A percentile compares a stretch with the other conserved stretches of the same genome.
These are phyloP conservation scores for Frieseomelitta varia DNA, from an alignment of 1,140 invertebrate genomes.

Conservation along the genomic window DNA sequence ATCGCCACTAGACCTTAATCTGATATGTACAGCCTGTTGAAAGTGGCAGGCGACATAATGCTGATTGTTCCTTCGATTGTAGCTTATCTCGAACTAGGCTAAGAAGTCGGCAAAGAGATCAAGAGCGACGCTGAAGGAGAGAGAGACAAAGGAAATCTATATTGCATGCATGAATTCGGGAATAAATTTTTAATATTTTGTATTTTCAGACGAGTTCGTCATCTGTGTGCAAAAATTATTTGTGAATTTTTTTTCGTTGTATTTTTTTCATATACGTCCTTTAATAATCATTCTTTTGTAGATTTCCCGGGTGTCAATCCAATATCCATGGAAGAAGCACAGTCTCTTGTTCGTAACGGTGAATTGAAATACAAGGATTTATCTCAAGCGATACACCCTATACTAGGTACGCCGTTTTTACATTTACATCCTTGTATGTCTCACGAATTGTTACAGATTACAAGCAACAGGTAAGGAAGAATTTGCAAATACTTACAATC, in stretches of 20 bases:
- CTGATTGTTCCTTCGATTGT: constrained; percentile 70
- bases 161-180: background rate
- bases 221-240: background rate
- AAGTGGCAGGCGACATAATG: constrained; percentile 51
- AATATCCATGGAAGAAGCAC: constrained; percentile 77
- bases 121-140: constrained; percentile 9
- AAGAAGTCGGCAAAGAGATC: constrained; percentile 48
- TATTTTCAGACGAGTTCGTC: background rate
- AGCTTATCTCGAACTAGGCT: constrained; percentile 47
- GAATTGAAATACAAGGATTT: constrained; percentile 73
- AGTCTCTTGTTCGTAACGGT: constrained; percentile 55
- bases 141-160: constrained; percentile 42
- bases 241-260: background rate
- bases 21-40: constrained; percentile 44
- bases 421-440: constrained; percentile 80
- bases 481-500: background rate
- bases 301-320: constrained; percentile 78
- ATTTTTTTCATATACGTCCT: background rate
- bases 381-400: constrained; percentile 80
- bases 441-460: constrained; percentile 71
- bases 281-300: constrained; percentile 49
- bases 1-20: constrained; percentile 77
- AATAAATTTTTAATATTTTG: background rate
- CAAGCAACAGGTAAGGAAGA: constrained; percentile 71
- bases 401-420: constrained; percentile 77